Base-by-base conservation (phyloP, 2,113 vertebrate genomes). In the Crypturellus undulatus region DNA sequence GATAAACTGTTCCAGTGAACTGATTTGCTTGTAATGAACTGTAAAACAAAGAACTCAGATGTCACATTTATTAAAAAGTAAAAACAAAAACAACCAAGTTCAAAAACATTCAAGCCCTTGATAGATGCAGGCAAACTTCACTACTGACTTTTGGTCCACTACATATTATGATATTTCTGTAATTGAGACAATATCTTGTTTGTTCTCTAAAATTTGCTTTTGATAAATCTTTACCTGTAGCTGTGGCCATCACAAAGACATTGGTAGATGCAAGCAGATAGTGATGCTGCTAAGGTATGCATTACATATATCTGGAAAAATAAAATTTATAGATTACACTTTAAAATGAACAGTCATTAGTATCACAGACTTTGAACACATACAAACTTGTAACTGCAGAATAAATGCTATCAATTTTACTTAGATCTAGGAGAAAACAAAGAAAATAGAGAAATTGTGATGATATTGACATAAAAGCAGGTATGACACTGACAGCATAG, bases 181-280 rank as follows among this genome's bases (percentile, higher is more conserved):
- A 87, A 45, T 19, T 19, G 12, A 92, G 19, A 38, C 20, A 26
- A 6, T 5, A 8, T 24, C 20, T 18, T 71, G 30, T 52, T 5
- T 16, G 3, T 12, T 51, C 25, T 51, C 14, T 40, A 60, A 60
- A 56, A 49, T 40, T 4, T 17, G 63, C 9, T 79, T 84, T 70
- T 88, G 32, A 25, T 9, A 71, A 47, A 65, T n/a, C 54, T 73
- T 96, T 98, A 99, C 99, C 99, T 99, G 98, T 98, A 98, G 89
- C 97, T 98, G 95, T 99, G 98, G 96, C 98, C 98, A 88, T 99
- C 99, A 97, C 99, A 99, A 93, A 99, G 99, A 97, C 99, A 99
- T 49, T 99, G 99, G 96, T 99, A 99, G 91, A 99, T 99, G 96
- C 99, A 99, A 96, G 99, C 99, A 69, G 99, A 99, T 81, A 99